Evolutionary conservation across 2,113 vertebrate genomes (phyloP).

Genomic region (Phocoena phocoena): DNA sequence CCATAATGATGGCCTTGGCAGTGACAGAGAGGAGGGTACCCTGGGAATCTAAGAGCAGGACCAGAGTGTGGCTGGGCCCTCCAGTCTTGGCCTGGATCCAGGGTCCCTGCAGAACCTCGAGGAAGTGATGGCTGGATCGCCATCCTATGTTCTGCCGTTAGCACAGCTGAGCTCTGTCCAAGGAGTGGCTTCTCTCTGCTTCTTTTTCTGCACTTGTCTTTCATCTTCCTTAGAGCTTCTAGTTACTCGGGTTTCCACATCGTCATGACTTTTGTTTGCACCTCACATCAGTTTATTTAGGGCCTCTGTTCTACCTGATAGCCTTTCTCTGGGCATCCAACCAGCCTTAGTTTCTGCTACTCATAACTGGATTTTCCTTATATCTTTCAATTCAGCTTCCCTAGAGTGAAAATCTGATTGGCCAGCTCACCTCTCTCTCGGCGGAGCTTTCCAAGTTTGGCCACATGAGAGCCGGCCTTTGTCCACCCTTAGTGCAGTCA

Average conservation of each 20-base stretch:
- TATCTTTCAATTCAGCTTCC: not conserved
- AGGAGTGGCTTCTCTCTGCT: not conserved
- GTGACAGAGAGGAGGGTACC: not conserved
- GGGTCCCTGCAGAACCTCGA: not conserved
- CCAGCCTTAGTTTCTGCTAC: not conserved
- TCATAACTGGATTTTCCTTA: not conserved
- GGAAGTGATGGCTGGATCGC: not conserved
- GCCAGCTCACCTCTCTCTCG: not conserved
- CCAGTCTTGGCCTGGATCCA: not conserved
- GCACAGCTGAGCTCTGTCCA: not conserved
- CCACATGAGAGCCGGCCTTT: not conserved
- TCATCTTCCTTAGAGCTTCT: not conserved
- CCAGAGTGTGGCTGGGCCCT: not conserved
- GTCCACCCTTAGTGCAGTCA: fast-evolving
- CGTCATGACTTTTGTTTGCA: not conserved
- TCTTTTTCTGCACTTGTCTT: not conserved
- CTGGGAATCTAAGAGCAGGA: not conserved
- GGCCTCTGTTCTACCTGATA: not conserved
- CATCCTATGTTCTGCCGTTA: fast-evolving
- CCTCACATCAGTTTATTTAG: not conserved
- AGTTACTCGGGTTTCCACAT: not conserved
- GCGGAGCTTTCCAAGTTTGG: not conserved
- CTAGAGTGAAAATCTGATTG: not conserved
- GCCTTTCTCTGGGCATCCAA: not conserved
- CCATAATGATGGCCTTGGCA: not conserved